phyloP scores from a whole-genome alignment of 2,113 vertebrate genomes.

The Phocoena phocoena region DNA sequence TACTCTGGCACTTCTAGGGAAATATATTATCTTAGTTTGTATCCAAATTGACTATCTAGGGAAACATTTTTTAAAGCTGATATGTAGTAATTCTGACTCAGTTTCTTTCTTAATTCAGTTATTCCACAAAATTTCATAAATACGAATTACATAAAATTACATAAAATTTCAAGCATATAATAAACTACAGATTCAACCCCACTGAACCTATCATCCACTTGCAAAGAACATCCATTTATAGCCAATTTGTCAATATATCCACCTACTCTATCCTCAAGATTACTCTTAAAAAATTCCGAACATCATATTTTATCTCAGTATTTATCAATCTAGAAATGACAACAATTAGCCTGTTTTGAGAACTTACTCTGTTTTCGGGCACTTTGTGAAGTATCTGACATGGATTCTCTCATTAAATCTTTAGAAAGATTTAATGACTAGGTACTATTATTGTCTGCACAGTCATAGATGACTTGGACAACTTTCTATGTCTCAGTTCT shows the following conservation, averaged over 20 bases:
- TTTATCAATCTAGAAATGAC: constrained; percentile 5
- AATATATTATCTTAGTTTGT: neutral
- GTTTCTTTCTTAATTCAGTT: neutral
- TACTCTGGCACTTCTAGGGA: neutral
- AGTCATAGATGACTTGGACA: neutral
- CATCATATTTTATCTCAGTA: neutral
- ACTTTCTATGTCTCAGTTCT: neutral
- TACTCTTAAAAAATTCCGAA: neutral
- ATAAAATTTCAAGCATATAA: neutral
- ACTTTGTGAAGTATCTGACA: neutral
- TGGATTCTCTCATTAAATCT: neutral
- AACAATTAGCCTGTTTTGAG: neutral
- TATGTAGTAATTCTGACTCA: neutral
- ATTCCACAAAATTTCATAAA: neutral
- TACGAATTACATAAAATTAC: neutral
- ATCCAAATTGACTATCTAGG: neutral
- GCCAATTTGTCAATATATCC: neutral
- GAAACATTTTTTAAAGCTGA: neutral
- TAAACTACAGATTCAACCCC: neutral
- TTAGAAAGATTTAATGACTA: neutral
- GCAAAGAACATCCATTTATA: neutral
- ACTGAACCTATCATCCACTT: neutral
- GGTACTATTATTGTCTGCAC: neutral
- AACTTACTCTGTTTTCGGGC: neutral
- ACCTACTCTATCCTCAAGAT: neutral